Evolutionary conservation across 2,888 invertebrate genomes (phyloP).

Genomic region (Epiblema foenella): DNA sequence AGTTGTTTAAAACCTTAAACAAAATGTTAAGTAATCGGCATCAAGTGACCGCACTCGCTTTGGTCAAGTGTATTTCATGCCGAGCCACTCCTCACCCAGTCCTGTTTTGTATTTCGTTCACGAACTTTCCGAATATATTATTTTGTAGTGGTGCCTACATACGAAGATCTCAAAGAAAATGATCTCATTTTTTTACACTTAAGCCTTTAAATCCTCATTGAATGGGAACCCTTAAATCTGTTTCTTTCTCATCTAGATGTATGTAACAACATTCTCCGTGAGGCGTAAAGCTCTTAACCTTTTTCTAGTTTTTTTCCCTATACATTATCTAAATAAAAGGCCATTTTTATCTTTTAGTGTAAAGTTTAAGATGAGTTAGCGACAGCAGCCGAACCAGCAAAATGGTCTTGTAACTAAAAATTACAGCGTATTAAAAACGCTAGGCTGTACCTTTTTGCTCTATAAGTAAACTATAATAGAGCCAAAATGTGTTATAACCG

Average conservation of each 20-base stretch:
- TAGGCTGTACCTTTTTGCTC: too few species aligned
- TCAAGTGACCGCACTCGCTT: conserved; percentile 66
- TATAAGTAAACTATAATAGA: too few species aligned
- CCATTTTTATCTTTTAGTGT: background rate
- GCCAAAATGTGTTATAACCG: too few species aligned
- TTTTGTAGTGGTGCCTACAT: conserved; percentile 67
- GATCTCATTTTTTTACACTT: conserved; percentile 73
- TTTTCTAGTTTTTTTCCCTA: conserved; percentile 18
- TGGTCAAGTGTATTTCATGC: conserved; percentile 71
- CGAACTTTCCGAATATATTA: conserved; percentile 81
- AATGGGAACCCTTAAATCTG: too few species aligned
- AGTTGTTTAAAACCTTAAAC: conserved; percentile 46
- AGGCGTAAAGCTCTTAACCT: conserved; percentile 50
- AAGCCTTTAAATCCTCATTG: too few species aligned
- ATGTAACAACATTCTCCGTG: conserved; percentile 52
- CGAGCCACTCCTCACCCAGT: conserved; percentile 66
- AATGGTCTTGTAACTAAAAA: too few species aligned
- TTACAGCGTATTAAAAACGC: too few species aligned
- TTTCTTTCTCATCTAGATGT: too few species aligned
- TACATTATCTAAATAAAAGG: conserved; percentile 7
- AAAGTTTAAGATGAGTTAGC: background rate
- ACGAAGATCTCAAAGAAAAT: conserved; percentile 71
- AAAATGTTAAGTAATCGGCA: conserved; percentile 61
- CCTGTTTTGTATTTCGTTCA: conserved; percentile 80
- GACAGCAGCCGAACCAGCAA: too few species aligned